Base-by-base conservation (phyloP, 2,888 invertebrate species). In the Mythimna impura region DNA sequence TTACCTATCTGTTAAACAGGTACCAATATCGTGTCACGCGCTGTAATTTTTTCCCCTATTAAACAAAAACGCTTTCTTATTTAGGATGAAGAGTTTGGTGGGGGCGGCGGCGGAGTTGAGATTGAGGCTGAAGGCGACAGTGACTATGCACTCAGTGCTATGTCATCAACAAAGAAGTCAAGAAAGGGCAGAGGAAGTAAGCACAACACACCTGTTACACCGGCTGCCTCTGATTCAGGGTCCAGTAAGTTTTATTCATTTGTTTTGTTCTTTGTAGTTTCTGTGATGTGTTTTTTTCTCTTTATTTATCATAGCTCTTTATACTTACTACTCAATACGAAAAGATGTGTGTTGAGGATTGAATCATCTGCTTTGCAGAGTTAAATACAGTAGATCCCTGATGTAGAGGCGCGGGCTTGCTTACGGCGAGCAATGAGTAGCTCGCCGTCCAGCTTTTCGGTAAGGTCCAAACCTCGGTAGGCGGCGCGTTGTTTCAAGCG, bases 41-140 rank as follows among this genome's bases (percentile, higher is more conserved):
- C 6, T 47, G 7, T 47, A 47, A 47, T 47, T 17, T 20, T 47
- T 47, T 47, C 14, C 47, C 6, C 17, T 20, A 17, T 5, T 47
- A 47, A 30, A 9, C 9, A 34, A 14, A 43, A 14, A 30, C 40
- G 2, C 9, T 50, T 50, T 54, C 10, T 55, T n/a, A 55, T 10
- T 17, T 82, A 98, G 97, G 98, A 98, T 83, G 98, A 98, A 88
- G 98, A 98, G 80, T 98, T 97, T 91, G 97, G 97, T 40, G 73
- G 66, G 9, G 97, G 97, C 47, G 74, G 97, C 47, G 74, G 68
- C 10, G 74, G 36, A 30, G 87, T 93, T 20, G 95, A 95, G 75
- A 90, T 95, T 70, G 95, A 95, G 78, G 95, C 95, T 0, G 98
- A 97, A 67, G 98, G 97, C 20, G 98, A 98, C 88, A 98, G 98